Conservation (phyloP, 2,113 vertebrate species). For the Chionis minor region DNA sequence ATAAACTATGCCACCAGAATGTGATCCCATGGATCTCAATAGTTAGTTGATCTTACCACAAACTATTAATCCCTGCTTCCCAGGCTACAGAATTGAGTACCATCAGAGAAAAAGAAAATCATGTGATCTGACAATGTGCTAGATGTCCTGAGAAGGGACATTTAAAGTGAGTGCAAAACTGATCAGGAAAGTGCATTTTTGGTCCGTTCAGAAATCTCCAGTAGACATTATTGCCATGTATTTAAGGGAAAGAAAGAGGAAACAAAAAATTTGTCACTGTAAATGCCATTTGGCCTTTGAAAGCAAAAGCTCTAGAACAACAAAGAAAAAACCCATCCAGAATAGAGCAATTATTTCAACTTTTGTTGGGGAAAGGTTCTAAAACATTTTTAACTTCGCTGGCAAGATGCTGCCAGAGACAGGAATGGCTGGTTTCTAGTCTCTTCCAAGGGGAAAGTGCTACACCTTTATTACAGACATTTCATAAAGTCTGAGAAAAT, state of each 20-base stretch:
- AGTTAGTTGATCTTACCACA: not conserved
- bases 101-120: not conserved
- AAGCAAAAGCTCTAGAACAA: not conserved
- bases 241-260: not conserved
- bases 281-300: not conserved
- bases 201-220: not conserved
- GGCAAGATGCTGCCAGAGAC: not conserved
- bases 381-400: not conserved
- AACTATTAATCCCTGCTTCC: not conserved
- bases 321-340: not conserved
- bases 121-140: not conserved
- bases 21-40: not conserved
- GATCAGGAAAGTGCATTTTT: not conserved
- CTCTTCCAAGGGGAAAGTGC: conserved; percentile 5
- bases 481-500: not conserved
- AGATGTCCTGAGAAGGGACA: not conserved
- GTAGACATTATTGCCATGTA: not conserved
- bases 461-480: not conserved
- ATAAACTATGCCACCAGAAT: not conserved
- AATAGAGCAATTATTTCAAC: not conserved
- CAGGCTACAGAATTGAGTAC: not conserved
- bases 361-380: not conserved
- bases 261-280: not conserved
- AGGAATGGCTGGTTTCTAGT: not conserved
- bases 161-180: not conserved